phyloP scores from a whole-genome alignment of 1,140 invertebrate species.

The Drosophila virilis region DNA sequence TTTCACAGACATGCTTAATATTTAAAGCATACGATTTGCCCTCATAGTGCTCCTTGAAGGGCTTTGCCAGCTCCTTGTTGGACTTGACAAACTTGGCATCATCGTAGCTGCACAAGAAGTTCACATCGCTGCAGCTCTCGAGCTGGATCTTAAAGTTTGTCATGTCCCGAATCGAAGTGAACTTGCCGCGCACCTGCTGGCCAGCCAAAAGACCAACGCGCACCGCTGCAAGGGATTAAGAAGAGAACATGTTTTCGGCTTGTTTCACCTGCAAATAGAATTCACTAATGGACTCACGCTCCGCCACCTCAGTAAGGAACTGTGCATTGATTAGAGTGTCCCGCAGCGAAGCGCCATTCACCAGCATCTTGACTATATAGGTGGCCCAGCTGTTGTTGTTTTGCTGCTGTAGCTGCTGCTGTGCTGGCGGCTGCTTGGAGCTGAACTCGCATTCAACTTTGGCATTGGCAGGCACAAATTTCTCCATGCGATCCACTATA shows the following conservation, averaged over 20 bases:
- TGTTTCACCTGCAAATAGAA: not conserved
- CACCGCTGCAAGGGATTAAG: slow-evolving; percentile 50
- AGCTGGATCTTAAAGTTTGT: slow-evolving; percentile 75
- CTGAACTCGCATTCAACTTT: slow-evolving; percentile 72
- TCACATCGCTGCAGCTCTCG: slow-evolving; percentile 61
- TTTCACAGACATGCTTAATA: slow-evolving; percentile 76
- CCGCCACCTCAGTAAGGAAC: slow-evolving; percentile 63
- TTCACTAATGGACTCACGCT: slow-evolving; percentile 42
- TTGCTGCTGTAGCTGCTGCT: slow-evolving; percentile 2
- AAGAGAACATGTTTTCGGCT: not conserved
- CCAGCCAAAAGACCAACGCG: slow-evolving; percentile 68
- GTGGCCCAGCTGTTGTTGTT: slow-evolving; percentile 15
- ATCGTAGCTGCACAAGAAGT: slow-evolving; percentile 75
- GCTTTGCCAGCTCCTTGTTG: slow-evolving; percentile 67
- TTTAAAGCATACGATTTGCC: slow-evolving; percentile 76
- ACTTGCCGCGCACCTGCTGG: slow-evolving; percentile 76
- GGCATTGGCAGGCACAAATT: slow-evolving; percentile 75
- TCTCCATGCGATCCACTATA: slow-evolving; percentile 86
- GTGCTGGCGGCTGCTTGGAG: slow-evolving; percentile 36
- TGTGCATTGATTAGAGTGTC: slow-evolving; percentile 61
- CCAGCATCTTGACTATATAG: slow-evolving; percentile 67
- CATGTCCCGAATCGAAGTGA: slow-evolving; percentile 73
- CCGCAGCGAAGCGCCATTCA: slow-evolving; percentile 66
- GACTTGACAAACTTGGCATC: slow-evolving; percentile 79
- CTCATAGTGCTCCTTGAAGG: slow-evolving; percentile 75